Base-by-base conservation (phyloP, 2,888 invertebrate species). In the Aleiodes testaceus region DNA sequence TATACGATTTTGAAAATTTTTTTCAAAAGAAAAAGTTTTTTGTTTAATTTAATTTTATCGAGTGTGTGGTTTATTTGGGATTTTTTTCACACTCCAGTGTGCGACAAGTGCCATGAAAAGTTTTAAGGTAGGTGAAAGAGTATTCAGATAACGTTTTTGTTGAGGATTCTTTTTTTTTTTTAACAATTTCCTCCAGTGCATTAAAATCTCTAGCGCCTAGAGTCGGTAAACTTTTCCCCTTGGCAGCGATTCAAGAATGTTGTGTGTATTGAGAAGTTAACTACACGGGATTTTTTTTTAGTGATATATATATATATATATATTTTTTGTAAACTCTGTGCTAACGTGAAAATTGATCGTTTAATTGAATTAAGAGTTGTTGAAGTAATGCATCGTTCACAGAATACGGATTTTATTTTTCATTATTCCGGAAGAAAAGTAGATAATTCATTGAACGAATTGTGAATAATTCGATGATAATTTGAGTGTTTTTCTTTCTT, bases 91-190 rank as follows among this genome's bases (percentile, higher is more conserved):
- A 42, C 42, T 59, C 42, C 36, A n/a, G 26, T 64, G 74, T 77
- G 78, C 72, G 70, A 74, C 75, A 65, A 78, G 83, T 80, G 81
- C 79, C 81, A 85, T 85, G 85, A 78, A 79, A 75, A 79, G 79
- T 77, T 77, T 79, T 76, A 83, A 85, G 85, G 85, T 85, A 84
- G 74, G 83, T 79, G 75, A 70, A 75, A 73, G 20, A 70, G 67
- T 36, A 36, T 36, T 36, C 36, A 36, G 36, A 36, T 26, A 36
- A 52, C 20, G 6, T 55, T 30, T 26, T 26, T 55, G 55, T 14
- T 26, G 36, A 36, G 36, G 2, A 55, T 14, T 30, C 30, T 55
- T 53, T 26, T 26, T 26, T 12, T 30, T 30, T 22, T 55, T 42
- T 6, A 36, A 36, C 36, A 36, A 36, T 55, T 55, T 55, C 36